Percentiles rank a stretch among this genome's conserved stretches.
These are phyloP conservation scores for Spatulosminthurus flaviceps DNA, from an alignment of 2,888 invertebrate genomes.

Conservation along the genomic window DNA sequence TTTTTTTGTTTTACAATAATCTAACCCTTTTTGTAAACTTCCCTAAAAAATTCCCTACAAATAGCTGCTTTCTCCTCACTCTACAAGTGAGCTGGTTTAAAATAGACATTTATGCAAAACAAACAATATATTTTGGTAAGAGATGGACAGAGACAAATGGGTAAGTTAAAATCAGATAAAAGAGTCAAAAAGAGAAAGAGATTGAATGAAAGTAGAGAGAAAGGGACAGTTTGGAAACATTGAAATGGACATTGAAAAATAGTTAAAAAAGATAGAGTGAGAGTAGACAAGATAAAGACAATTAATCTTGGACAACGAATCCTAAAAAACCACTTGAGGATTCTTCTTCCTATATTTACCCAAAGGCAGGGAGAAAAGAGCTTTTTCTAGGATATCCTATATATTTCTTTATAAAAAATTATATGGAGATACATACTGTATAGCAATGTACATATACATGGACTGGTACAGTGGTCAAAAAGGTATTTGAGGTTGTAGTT, in stretches of 20 bases:
- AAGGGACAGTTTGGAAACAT: neutral
- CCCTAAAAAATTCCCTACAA: no score
- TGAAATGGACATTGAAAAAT: neutral
- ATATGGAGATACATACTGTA: no score
- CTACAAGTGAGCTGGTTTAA: neutral
- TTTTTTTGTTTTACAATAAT: no score
- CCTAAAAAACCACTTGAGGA: neutral
- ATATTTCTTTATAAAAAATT: no score
- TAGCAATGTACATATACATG: no score
- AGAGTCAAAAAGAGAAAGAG: neutral
- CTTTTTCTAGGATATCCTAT: no score
- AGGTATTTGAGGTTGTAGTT: no score
- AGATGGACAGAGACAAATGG: neutral
- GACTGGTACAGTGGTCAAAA: no score
- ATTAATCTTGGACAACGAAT: neutral
- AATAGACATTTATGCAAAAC: slow-evolving; percentile 1
- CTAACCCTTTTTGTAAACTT: no score
- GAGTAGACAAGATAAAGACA: slow-evolving; percentile 1
- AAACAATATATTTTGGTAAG: neutral
- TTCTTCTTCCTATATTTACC: no score
- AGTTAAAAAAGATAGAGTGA: neutral
- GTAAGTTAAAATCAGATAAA: neutral
- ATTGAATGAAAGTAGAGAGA: neutral
- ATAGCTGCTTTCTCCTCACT: no score
- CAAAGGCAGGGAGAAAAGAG: neutral